Evolutionary conservation across 2,888 invertebrate species (phyloP).

Genomic region (Elysia crispata): DNA sequence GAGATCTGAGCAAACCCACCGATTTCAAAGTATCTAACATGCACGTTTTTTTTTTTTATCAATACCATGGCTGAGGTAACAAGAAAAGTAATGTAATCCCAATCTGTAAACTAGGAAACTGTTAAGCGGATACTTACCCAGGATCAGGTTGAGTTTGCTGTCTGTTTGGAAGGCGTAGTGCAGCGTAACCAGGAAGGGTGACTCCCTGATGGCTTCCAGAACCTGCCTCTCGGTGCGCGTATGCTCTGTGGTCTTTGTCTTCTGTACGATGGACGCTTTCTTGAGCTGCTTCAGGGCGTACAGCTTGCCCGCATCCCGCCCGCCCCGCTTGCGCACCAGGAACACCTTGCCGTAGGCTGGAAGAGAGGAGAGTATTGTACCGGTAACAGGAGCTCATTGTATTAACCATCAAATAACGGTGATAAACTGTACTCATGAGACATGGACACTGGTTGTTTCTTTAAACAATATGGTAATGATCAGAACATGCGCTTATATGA

Average conservation of each 20-base stretch:
- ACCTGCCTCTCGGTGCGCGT: slow-evolving; percentile 98
- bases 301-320: slow-evolving; percentile 88
- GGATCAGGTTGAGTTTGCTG: slow-evolving; percentile 95
- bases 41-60: too few relatives aligned
- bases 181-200: slow-evolving; percentile 96
- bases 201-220: slow-evolving; percentile 93
- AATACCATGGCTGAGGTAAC: too few relatives aligned
- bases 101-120: too few relatives aligned
- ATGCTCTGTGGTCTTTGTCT: slow-evolving; percentile 84
- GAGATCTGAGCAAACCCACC: too few relatives aligned
- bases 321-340: slow-evolving; percentile 93
- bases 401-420: too few relatives aligned
- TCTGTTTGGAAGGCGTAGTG: slow-evolving; percentile 99
- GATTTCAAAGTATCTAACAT: too few relatives aligned
- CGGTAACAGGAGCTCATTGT: too few relatives aligned
- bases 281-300: slow-evolving; percentile 99
- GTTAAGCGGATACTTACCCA: slow-evolving; percentile 94
- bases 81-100: too few relatives aligned
- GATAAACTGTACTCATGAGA: too few relatives aligned
- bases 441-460: too few relatives aligned
- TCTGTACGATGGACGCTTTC: slow-evolving; percentile 94
- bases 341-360: slow-evolving; percentile 86
- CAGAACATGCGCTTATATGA: too few relatives aligned
- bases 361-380: not conserved
- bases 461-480: too few relatives aligned